These are phyloP conservation scores for Mactromeris polynyma DNA, from an alignment of 2,888 invertebrate species.

Conservation along the genomic window DNA sequence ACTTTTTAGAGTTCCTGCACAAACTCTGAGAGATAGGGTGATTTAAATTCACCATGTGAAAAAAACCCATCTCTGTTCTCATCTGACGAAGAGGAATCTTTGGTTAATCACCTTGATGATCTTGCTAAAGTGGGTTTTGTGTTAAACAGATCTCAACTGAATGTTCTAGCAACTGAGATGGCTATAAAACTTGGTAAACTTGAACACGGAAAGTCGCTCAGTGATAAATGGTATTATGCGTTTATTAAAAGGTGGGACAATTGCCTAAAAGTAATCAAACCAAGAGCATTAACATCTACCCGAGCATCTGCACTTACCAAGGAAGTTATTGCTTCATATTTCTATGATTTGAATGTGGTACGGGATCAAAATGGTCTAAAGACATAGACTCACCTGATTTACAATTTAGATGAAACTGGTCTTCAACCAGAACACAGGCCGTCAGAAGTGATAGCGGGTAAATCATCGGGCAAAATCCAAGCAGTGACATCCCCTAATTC, in stretches of 20 bases:
- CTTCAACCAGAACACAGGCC: constrained; percentile 17
- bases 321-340: too few species aligned
- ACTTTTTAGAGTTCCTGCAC: constrained; percentile 17
- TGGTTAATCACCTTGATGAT: constrained; percentile 6
- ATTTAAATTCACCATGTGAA: not conserved
- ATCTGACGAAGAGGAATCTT: constrained; percentile 5
- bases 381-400: constrained; percentile 27
- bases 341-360: not conserved
- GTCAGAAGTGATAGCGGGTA: constrained; percentile 21
- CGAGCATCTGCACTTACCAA: not conserved
- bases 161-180: constrained; percentile 10
- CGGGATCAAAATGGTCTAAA: not conserved
- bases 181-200: not conserved
- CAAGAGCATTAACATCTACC: not conserved
- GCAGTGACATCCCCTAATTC: constrained; percentile 7
- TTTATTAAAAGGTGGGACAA: constrained; percentile 18
- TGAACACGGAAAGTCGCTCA: too few species aligned
- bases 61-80: not conserved
- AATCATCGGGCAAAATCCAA: not conserved
- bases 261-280: constrained; percentile 8
- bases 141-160: not conserved
- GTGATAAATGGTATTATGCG: constrained; percentile 24
- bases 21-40: constrained; percentile 19
- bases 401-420: too few species aligned
- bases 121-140: not conserved